These are phyloP conservation scores for Scaptodrosophila lebanonensis DNA, from an alignment of 1,140 invertebrate genomes.

Conservation along the genomic window DNA sequence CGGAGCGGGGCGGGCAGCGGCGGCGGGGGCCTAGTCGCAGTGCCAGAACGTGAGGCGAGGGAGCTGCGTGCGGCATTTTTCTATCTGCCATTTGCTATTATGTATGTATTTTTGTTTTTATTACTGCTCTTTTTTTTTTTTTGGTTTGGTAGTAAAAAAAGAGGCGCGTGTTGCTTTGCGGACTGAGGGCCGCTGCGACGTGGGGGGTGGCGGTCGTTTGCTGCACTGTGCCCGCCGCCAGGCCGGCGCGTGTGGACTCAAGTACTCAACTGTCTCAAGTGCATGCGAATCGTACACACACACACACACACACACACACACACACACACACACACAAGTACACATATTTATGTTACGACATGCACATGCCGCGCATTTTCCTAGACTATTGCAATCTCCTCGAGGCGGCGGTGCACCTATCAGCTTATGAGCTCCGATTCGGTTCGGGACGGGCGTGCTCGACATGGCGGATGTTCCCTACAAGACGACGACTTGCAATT, in stretches of 20 bases:
- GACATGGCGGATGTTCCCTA: too few relatives aligned
- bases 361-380: conserved; percentile 20
- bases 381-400: conserved; percentile 36
- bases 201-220: not conserved
- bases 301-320: not conserved
- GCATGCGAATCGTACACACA: conserved; percentile 36
- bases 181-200: not conserved
- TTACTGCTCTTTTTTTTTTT: conserved; percentile 21
- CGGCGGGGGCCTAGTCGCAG: too few relatives aligned
- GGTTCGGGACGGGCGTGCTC: too few relatives aligned
- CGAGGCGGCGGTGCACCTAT: conserved; percentile 20
- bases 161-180: conserved; percentile 36
- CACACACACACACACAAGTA: conserved; percentile 19
- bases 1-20: too few relatives aligned
- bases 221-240: conserved; percentile 28
- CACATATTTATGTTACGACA: conserved; percentile 11
- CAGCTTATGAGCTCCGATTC: not conserved
- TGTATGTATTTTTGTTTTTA: conserved; percentile 52
- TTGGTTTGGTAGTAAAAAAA: conserved; percentile 23
- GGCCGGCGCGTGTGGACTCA: conserved; percentile 59
- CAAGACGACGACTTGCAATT: too few relatives aligned
- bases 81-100: conserved; percentile 56
- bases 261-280: conserved; percentile 58
- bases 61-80: not conserved
- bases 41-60: too few relatives aligned